Base-by-base conservation (phyloP, 2,113 vertebrate species). In the Corythornis vintsioides region DNA sequence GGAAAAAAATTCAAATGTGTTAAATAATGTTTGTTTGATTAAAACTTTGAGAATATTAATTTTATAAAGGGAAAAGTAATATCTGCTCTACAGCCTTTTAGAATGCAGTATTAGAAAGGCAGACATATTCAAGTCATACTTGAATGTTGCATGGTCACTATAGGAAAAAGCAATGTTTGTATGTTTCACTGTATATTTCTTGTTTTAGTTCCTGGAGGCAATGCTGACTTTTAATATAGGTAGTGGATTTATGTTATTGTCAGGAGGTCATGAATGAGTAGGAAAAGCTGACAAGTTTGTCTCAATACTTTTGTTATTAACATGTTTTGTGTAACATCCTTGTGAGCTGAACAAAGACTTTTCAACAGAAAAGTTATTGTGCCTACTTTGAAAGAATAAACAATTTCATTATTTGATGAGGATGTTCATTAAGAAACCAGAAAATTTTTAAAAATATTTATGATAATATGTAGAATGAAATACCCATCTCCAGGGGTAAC, bases 401-500 rank as follows among this genome's bases (percentile, higher is more conserved):
- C 56, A 65, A 15, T 35, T 38, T 40, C 31, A 31, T 50, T 6
- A 16, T 61, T 29, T 60, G 8, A 61, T 60, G 31, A 79, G 26
- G 11, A 22, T 26, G 13, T 43, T 60, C 24, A 21, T 47, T 66
- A 48, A 73, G 25, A 70, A 70, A 71, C 0, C 16, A 63, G 47
- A 80, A 38, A 40, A 45, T 11, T 31, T 50, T 40, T 19, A 74
- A 45, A 28, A 52, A 52, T 35, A 33, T 28, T 6, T 33, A 12
- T 42, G 4, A 2, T 35, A 8, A 3, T 71, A 8, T 33, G 4
- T 56, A 25, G 21, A 67, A 52, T 29, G 19, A 84, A 78, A 45
- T 9, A 1, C 7, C 1, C 3, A 3, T 56, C 2, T 60, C n/a
- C 59, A 3, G 33, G 17, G 25, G 7, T 35, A 61, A 45, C 25